A percentile compares a stretch with the other conserved stretches of the same genome.
These are phyloP conservation scores for Corythaeola cristata DNA, from an alignment of 2,113 vertebrate genomes.

Conservation along the genomic window DNA sequence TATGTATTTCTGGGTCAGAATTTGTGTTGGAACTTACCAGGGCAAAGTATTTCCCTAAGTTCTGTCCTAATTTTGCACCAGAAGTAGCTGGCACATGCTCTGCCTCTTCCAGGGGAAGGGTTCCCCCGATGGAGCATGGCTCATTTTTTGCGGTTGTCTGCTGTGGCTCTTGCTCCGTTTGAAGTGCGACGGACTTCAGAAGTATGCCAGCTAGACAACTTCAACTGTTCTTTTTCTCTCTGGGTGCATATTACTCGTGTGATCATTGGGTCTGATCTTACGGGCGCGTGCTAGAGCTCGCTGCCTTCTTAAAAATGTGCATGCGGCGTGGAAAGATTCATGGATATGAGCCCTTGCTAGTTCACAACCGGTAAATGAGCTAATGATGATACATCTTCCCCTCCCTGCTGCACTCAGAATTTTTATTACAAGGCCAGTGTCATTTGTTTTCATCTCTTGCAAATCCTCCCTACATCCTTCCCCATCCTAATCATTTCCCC, in stretches of 20 bases:
- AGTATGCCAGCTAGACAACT: background rate
- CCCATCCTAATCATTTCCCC: conserved; percentile 7
- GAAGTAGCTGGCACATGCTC: background rate
- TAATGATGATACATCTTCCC: conserved; percentile 68
- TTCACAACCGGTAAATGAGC: conserved; percentile 61
- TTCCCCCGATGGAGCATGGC: background rate
- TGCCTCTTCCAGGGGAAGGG: background rate
- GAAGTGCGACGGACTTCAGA: background rate
- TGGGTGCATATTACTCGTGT: background rate
- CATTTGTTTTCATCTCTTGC: conserved; percentile 64
- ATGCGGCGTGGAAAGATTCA: conserved; percentile 31
- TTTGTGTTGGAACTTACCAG: background rate
- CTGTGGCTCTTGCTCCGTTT: accelerated
- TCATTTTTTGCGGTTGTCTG: background rate
- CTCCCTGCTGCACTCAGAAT: conserved; percentile 55
- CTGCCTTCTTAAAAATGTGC: conserved; percentile 25
- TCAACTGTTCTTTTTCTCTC: background rate
- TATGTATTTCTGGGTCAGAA: background rate
- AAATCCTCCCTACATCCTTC: conserved; percentile 47
- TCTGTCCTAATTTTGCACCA: background rate
- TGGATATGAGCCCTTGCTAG: conserved; percentile 37
- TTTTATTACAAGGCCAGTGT: conserved; percentile 64
- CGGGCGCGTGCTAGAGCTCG: background rate
- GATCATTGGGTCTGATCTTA: background rate
- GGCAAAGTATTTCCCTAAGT: background rate